Base-by-base conservation (phyloP, 2,113 vertebrate genomes). In the Mesitornis unicolor region DNA sequence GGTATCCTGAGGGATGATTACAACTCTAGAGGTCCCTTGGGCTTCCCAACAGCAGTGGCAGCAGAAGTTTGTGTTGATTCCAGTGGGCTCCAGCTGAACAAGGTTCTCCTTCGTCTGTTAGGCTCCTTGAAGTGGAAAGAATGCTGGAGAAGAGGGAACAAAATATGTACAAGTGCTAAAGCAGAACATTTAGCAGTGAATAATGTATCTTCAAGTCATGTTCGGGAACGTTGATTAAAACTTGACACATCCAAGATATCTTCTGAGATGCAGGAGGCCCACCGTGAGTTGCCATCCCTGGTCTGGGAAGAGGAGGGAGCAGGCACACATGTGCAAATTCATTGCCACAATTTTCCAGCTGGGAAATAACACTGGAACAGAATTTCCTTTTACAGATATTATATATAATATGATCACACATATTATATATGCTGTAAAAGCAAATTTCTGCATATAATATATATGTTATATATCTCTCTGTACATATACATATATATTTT, bases 11-110 rank as follows among this genome's bases (percentile, higher is more conserved):
- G 86, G 83, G n/a, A 80, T 29, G 73, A 78, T 61, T 69, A 68
- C 59, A 93, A 76, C 88, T 81, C 90, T 68, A 87, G 90, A 92
- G 93, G 90, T 77, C 53, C 78, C 65, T 75, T 90, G 84, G 84
- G 92, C 90, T 93, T 96, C 79, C 87, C 93, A 97, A 88, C 87
- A 97, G 96, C 96, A 96, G 93, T 64, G 95, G 87, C 95, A 97
- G 96, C 93, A 97, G 94, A 91, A 94, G 87, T 93, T 95, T 74
- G 21, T 31, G 65, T 85, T 76, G 94, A 80, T 92, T 65, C 59
- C 53, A 42, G 60, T 54, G 85, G 59, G 35, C 67, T 95, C 85
- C 91, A 95, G 84, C 95, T 96, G 97, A 92, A 82, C 76, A 57
- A 74, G 29, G 42, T 76, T 95, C 91, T 97, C 84, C 83, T 91